Conservation (phyloP, 2,888 invertebrate species). For the Cryptus viduatorius region DNA sequence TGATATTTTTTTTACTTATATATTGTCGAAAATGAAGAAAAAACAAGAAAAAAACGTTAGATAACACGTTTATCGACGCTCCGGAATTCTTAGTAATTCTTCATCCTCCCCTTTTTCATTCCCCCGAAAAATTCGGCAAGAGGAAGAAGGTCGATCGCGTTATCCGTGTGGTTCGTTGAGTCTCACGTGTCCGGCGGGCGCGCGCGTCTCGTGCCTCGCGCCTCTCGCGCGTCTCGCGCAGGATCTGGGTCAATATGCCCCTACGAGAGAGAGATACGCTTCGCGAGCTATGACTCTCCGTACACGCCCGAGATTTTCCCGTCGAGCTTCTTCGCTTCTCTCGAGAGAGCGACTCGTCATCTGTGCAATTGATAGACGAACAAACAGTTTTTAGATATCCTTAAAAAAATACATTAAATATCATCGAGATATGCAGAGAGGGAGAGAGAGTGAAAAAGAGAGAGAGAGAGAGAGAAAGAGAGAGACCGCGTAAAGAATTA, state of each 20-base stretch:
- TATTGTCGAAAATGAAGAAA: conserved; percentile 4
- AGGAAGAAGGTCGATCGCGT: conserved; percentile 73
- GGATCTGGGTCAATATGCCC: conserved; percentile 79
- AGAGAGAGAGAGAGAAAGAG: no score
- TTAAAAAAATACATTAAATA: not conserved
- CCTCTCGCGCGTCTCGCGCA: conserved; percentile 60
- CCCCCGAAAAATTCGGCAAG: not conserved
- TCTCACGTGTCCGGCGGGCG: conserved; percentile 71
- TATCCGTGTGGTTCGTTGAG: conserved; percentile 58
- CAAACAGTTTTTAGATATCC: conserved; percentile 8
- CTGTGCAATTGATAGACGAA: conserved; percentile 17
- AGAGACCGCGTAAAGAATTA: not conserved
- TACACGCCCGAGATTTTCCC: conserved; percentile 59
- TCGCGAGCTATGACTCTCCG: conserved; percentile 64
- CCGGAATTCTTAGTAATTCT: not conserved
- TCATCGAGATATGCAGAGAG: not conserved
- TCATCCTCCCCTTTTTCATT: not conserved
- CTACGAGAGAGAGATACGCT: conserved; percentile 65
- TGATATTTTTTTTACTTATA: conserved; percentile 4
- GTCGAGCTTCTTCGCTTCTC: conserved; percentile 10
- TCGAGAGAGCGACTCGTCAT: conserved; percentile 22
- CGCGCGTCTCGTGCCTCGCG: conserved; percentile 61
- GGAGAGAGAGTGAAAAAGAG: not conserved
- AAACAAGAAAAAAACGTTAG: not conserved
- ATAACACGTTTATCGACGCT: not conserved